Percentiles rank a stretch among this genome's conserved stretches.
phyloP scores from a whole-genome alignment of 2,888 invertebrate species.

The Exocentrus adspersus region DNA sequence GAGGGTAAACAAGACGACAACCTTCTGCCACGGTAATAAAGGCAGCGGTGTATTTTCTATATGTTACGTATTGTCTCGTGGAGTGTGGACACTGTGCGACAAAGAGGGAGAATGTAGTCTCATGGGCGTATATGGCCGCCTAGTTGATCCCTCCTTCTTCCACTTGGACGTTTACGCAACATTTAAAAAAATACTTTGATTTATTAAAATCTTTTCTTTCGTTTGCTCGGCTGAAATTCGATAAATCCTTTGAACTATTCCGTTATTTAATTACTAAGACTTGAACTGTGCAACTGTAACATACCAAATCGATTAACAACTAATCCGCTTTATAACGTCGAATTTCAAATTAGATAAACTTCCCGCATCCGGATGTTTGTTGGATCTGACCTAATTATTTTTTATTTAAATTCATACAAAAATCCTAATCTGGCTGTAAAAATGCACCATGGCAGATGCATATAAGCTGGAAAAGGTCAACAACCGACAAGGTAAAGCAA shows the following conservation, averaged over 20 bases:
- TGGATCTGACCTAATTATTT: slow-evolving; percentile 9
- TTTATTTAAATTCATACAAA: slow-evolving; percentile 12
- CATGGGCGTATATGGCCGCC: no score
- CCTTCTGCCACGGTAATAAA: no score
- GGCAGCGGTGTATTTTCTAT: no score
- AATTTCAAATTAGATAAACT: slow-evolving; percentile 15
- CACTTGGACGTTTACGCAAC: no score
- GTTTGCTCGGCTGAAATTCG: no score
- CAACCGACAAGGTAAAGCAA: slow-evolving; percentile 54
- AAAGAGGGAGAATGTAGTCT: no score
- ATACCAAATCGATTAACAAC: slow-evolving; percentile 6
- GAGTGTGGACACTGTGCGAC: no score
- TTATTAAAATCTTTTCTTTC: no score
- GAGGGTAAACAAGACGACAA: no score
- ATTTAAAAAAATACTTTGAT: no score
- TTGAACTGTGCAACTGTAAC: not conserved
- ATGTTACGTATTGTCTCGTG: no score
- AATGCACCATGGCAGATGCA: slow-evolving; percentile 20
- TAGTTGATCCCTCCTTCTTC: no score
- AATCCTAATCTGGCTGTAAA: slow-evolving; percentile 16
- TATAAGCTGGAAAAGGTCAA: slow-evolving; percentile 43
- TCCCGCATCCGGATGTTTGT: slow-evolving; percentile 19
- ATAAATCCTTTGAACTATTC: not conserved
- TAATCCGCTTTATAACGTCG: slow-evolving; percentile 10
- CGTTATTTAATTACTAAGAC: not conserved